Evolutionary conservation across 2,888 invertebrate species (phyloP), one percentile per base, ranked within the genome.

Genomic region (Nomada ferruginata): DNA sequence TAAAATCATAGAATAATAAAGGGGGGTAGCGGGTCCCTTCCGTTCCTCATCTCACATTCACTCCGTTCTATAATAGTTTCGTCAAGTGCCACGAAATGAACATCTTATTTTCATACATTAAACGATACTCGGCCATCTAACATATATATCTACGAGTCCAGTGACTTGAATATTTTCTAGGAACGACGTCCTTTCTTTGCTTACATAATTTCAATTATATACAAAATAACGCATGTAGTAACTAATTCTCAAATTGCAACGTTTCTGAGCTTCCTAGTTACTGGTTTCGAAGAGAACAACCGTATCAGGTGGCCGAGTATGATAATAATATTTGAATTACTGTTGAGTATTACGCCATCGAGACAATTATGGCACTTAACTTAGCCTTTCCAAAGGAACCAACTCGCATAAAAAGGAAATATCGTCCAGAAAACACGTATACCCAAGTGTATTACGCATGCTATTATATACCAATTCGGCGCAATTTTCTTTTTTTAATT

Each of bases 1-100:
- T 84, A 90, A 91, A 89, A 89, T 88, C 75, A 87, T 87, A 82
- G 79, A 86, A 76, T 88, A 83, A 87, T 87, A 79, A 78, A 55
- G 59, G 74, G 59, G 74, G 79, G 65, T 82, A 88, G 79, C 71
- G 73, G 70, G 15, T 50, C 15, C 13, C 15, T 20, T 36, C n/a
- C 50, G 57, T 63, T 76, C 70, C 53, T 72, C 52, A 26, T 53
- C 7, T 20, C 44, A 42, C 73, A 79, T 57, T 47, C 73, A 52
- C 55, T 29, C 57, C 18, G 55, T 26, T 36, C 36, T 36, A 20
- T 50, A 61, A 61, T 15, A 60, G 52, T 29, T 50, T 18, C 20
- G 15, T 76, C 23, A 63, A 73, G 64, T 65, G 76, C 63, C 52
- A 64, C 36, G 73, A 73, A 57, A 64, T 36, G 52, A 60, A 78